Conservation (phyloP, 2,797 vertebrate genomes). For the Pseudomugil gertrudae region DNA sequence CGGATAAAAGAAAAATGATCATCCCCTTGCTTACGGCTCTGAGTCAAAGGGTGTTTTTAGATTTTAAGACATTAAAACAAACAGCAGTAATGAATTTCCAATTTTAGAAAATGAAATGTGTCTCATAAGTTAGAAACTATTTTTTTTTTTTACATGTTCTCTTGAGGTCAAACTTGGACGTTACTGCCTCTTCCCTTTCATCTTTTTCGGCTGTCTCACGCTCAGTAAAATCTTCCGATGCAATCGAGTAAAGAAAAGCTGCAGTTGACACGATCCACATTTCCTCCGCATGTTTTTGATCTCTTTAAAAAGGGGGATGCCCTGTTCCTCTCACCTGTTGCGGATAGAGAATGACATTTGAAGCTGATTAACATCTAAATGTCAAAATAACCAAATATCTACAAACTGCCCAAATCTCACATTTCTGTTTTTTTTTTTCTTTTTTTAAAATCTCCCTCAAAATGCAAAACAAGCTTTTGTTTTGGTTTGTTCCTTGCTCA, state of each 20-base stretch:
- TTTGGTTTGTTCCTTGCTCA: neutral
- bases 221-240: constrained; percentile 11
- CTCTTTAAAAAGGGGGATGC: constrained; percentile 75
- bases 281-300: constrained; percentile 74
- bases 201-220: constrained; percentile 18
- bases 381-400: constrained; percentile 78
- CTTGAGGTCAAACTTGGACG: neutral
- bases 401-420: constrained; percentile 53
- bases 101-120: too few relatives aligned
- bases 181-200: constrained; percentile 2
- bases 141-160: too few relatives aligned
- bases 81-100: neutral
- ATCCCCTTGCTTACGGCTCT: constrained; percentile 16
- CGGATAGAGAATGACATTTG: constrained; percentile 82
- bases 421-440: constrained; percentile 60
- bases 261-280: constrained; percentile 51
- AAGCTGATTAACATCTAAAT: constrained; percentile 81
- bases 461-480: constrained; percentile 31
- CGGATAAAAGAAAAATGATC: constrained; percentile 1
- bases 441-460: constrained; percentile 45
- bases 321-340: constrained; percentile 72
- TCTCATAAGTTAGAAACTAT: too few relatives aligned
- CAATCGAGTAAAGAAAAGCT: constrained; percentile 28
- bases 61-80: neutral
- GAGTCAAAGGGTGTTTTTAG: constrained; percentile 37